Base-by-base conservation (phyloP, 2,797 vertebrate species). In the Tragopan temminckii region DNA sequence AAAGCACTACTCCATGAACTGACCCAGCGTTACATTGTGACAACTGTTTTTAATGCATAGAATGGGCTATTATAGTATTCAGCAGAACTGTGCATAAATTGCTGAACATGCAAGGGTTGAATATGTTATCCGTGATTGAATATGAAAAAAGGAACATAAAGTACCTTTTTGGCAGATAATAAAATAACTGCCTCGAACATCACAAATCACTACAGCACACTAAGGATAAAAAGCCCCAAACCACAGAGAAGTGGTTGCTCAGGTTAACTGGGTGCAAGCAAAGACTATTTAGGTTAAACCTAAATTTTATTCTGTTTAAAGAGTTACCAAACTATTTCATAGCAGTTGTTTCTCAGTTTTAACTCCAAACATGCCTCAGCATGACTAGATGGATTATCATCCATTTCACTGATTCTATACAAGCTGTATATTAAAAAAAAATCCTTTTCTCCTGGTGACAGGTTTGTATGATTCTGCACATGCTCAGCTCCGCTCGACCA, bases 51-150 rank as follows among this genome's bases (percentile, higher is more conserved):
- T 89, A 92, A 70, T 88, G 80, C 57, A 68, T 82, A 75, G 71
- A 79, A 93, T 80, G 59, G 85, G 50, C 79, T 45, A 58, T 78
- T 53, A 43, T 2, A 62, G 62, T 59, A 72, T 84, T 94, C 81
- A 89, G 85, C 53, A 80, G 69, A 95, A 91, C 74, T 80, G 74
- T 59, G 88, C 82, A 94, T 85, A 97, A 96, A 96, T 89, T 38
- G 57, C 90, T 75, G 95, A 95, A 83, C 3, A 1, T 82, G 84
- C 95, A 93, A 67, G 72, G 78, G 31, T 23, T 81, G 55, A 80
- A 80, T 69, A 92, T 53, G 63, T 90, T 91, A 88, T 95, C 95
- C 94, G 70, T 52, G 81, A 93, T 84, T 83, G 74, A 87, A 77
- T 55, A 93, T 68, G 61, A 72, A 90, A 91, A 69, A 91, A 87